Evolutionary conservation across 2,888 invertebrate genomes (phyloP), one percentile per base, ranked within the genome.

Genomic region (Lymantria monacha): DNA sequence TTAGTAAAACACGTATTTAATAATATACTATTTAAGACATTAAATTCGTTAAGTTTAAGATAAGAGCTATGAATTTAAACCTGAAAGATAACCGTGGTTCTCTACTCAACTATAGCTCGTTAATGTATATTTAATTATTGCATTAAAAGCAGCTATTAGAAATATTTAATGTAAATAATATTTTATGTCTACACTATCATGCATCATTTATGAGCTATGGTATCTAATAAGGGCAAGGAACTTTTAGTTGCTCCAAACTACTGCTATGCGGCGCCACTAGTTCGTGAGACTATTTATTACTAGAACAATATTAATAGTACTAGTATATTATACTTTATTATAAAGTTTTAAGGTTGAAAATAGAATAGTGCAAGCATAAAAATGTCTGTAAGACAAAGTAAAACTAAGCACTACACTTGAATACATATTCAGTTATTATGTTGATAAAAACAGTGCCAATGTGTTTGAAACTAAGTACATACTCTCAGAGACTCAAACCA

Each of bases 381-480:
- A 53, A 53, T 53, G 40, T 31, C 67, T 65, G 61, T 65, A 57
- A 63, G 61, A 53, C 52, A 52, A 55, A 73, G 59, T 70, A 70
- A 67, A 70, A 72, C 69, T 74, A 71, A 77, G 74, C 68, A 78
- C 78, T 68, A 61, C 69, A 74, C 79, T 80, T 79, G 88, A 88
- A 89, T 89, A 87, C 78, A 83, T 85, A 89, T 86, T 83, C 78
- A 74, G 77, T 77, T 84, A 84, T 87, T 87, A 88, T 83, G 79
- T 73, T 82, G 84, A 85, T 87, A 81, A 81, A 82, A 83, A 82
- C 69, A 79, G 80, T 79, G 74, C 75, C 78, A 79, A 75, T 75
- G 76, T 72, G 71, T 74, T 76, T 76, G 74, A 72, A 77, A 72
- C 69, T 73, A 68, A 76, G 66, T 59, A n/a, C n/a, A n/a, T n/a